Conservation (phyloP, 2,113 vertebrate species). For the Eretmochelys imbricata region DNA sequence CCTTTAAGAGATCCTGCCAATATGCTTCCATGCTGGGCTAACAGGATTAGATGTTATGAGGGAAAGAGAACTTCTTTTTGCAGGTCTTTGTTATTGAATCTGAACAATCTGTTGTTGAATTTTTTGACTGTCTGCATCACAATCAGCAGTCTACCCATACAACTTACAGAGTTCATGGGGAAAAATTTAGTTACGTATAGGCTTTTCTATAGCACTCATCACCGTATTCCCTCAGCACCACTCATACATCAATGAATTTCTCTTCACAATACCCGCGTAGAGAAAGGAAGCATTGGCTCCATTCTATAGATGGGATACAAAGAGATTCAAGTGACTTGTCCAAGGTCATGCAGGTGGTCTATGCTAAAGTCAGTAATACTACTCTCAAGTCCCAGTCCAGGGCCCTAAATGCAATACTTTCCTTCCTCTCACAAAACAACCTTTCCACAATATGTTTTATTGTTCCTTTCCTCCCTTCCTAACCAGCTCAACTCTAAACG, state of each 20-base stretch:
- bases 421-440: neutral
- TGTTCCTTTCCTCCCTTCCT: neutral
- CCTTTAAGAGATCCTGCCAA: neutral
- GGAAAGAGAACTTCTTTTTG: neutral
- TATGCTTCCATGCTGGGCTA: neutral
- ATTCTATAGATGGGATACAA: neutral
- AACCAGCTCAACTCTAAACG: neutral
- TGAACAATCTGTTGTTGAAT: too few relatives aligned
- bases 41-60: neutral
- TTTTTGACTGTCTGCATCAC: neutral
- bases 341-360: neutral
- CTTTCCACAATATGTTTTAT: neutral
- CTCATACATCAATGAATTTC: fast-evolving
- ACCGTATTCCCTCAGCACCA: neutral
- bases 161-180: neutral
- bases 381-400: neutral
- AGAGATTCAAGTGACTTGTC: neutral
- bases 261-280: neutral
- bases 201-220: neutral
- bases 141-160: neutral
- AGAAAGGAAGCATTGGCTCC: neutral
- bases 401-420: neutral
- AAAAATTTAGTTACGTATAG: neutral
- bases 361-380: neutral
- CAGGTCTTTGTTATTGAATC: neutral